Evolutionary conservation across 1,140 invertebrate species (phyloP).

Genomic region (Drosophila parabipectinata): DNA sequence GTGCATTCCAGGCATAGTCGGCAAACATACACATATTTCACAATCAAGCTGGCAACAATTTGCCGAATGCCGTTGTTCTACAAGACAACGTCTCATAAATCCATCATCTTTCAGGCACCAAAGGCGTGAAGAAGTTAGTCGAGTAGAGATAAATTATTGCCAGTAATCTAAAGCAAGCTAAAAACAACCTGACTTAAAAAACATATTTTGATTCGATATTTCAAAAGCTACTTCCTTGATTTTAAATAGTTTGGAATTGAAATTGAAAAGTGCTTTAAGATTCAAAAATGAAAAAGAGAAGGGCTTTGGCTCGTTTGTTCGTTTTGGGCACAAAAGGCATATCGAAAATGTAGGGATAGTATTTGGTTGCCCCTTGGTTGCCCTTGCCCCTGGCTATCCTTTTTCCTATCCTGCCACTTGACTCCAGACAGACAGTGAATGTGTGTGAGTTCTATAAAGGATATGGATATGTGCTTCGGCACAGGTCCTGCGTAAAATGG

Average conservation of each 20-base stretch:
- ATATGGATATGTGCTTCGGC: slow-evolving; percentile 19
- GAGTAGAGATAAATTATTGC: background rate
- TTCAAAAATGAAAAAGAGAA: background rate
- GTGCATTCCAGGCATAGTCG: background rate
- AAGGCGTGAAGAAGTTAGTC: background rate
- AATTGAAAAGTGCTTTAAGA: background rate
- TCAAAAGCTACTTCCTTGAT: too few species aligned
- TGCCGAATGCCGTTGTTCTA: slow-evolving; percentile 50
- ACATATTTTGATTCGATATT: too few species aligned
- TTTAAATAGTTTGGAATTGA: background rate
- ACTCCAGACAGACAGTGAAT: slow-evolving; percentile 36
- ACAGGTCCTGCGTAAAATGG: slow-evolving; percentile 18
- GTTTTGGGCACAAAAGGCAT: slow-evolving; percentile 4
- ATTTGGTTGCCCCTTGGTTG: background rate
- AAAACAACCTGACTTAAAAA: too few species aligned
- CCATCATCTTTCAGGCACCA: slow-evolving; percentile 35
- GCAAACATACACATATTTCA: slow-evolving; percentile 41
- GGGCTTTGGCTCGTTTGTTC: background rate
- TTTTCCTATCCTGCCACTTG: slow-evolving; percentile 26
- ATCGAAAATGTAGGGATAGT: slow-evolving; percentile 1
- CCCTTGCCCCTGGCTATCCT: background rate
- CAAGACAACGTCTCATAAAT: slow-evolving; percentile 51
- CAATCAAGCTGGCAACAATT: slow-evolving; percentile 62
- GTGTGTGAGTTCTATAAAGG: background rate
- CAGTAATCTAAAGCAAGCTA: background rate